Evolutionary conservation across 2,888 invertebrate species (phyloP).

Genomic region (Peribatodes rhomboidaria): DNA sequence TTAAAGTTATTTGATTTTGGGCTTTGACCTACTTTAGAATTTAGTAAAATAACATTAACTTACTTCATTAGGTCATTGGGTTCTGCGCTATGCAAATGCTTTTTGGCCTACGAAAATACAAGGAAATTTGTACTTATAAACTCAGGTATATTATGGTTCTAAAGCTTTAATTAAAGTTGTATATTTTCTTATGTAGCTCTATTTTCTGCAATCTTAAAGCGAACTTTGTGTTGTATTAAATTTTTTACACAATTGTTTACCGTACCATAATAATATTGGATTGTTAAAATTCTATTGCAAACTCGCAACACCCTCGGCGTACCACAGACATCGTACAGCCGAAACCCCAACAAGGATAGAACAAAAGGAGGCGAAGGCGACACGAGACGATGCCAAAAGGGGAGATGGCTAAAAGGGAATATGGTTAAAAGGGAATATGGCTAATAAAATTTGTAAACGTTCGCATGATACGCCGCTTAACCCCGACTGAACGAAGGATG

Average conservation of each 20-base stretch:
- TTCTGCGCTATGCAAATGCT: no score
- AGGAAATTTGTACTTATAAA: no score
- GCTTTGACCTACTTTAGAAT: no score
- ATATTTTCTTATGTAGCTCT: no score
- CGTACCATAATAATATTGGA: background rate
- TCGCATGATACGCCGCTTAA: constrained; percentile 83
- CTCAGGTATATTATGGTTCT: no score
- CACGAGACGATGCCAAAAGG: constrained; percentile 19
- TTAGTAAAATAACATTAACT: no score
- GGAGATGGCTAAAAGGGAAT: no score
- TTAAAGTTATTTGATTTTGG: background rate
- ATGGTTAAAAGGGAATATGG: constrained; percentile 47
- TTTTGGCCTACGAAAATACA: no score
- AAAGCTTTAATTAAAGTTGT: no score
- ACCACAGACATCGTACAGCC: constrained; percentile 36
- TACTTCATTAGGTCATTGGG: no score
- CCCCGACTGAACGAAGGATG: constrained; percentile 65
- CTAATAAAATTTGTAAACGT: constrained; percentile 84
- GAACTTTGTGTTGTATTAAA: no score
- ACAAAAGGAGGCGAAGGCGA: constrained; percentile 60
- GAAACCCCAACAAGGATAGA: constrained; percentile 64
- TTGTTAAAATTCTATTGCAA: constrained; percentile 19
- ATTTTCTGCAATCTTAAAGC: no score
- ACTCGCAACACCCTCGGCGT: constrained; percentile 39
- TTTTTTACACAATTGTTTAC: background rate